Conservation (phyloP, 2,113 vertebrate species). For the Phocoena sinus region DNA sequence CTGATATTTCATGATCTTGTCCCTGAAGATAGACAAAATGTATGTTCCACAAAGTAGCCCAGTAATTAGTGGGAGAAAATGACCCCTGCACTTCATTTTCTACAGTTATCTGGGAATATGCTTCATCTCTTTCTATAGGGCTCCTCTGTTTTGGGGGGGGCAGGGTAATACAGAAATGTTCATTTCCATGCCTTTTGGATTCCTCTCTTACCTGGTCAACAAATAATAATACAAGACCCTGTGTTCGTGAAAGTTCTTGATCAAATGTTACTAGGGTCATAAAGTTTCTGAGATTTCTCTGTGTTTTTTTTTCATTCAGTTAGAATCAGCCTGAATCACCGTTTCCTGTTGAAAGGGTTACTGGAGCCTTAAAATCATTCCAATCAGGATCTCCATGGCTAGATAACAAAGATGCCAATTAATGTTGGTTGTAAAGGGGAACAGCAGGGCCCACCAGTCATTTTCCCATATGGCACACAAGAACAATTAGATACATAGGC, state of each 20-base stretch:
- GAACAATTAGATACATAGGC: not conserved
- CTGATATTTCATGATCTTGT: not conserved
- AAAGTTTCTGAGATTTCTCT: not conserved
- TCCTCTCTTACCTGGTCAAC: not conserved
- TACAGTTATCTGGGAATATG: not conserved
- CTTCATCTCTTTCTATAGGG: not conserved
- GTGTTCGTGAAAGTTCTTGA: not conserved
- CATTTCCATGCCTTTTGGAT: not conserved
- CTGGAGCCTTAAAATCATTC: not conserved
- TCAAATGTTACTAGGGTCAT: not conserved
- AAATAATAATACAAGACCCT: not conserved
- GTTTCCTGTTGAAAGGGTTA: not conserved
- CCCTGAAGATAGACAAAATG: not conserved
- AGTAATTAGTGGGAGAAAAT: not conserved
- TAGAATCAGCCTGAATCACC: not conserved
- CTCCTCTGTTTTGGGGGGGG: not conserved
- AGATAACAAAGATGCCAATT: slow-evolving; percentile 10
- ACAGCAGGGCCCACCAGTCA: not conserved
- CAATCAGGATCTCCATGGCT: not conserved
- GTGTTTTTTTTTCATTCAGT: not conserved
- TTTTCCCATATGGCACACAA: not conserved
- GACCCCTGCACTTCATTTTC: not conserved
- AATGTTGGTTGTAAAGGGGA: not conserved
- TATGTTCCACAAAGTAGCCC: not conserved
- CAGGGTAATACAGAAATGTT: not conserved